Conservation (phyloP, 92 coral and sea anemone genomes). For the Epizoanthus scotinus region DNA sequence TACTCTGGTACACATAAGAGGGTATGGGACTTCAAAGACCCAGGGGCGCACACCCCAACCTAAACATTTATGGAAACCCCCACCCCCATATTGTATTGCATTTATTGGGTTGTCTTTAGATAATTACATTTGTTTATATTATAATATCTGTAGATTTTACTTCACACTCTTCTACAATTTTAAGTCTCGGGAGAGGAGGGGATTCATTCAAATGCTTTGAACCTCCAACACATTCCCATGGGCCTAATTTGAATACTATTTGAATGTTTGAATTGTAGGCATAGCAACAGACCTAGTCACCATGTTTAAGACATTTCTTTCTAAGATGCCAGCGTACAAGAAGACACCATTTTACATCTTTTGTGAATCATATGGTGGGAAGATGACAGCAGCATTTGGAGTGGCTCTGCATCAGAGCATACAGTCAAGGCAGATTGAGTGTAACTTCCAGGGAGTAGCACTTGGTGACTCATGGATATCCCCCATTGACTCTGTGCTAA, state of each 20-base stretch:
- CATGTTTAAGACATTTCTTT: conserved; percentile 79
- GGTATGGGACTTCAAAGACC: no score
- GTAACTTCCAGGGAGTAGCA: conserved; percentile 90
- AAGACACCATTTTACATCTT: conserved; percentile 85
- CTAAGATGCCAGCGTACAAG: conserved; percentile 72
- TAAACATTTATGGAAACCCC: no score
- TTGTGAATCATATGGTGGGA: conserved; percentile 98
- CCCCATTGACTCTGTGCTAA: conserved; percentile 85
- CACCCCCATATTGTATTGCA: no score
- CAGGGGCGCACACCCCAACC: no score
- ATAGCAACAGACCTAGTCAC: conserved; percentile 87
- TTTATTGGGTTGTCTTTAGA: no score
- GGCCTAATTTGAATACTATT: not conserved
- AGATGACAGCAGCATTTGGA: conserved; percentile 96
- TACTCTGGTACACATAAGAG: no score
- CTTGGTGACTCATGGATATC: conserved; percentile 99
- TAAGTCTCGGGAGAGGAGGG: no score
- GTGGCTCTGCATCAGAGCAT: conserved; percentile 81
- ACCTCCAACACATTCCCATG: not conserved
- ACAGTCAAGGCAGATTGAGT: conserved; percentile 59
- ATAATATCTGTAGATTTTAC: no score
- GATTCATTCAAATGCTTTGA: no score
- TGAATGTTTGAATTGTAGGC: conserved; percentile 49
- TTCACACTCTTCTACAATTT: no score
- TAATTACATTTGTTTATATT: no score